phyloP scores from a whole-genome alignment of 2,888 invertebrate genomes.

The Dasypogon diadema region DNA sequence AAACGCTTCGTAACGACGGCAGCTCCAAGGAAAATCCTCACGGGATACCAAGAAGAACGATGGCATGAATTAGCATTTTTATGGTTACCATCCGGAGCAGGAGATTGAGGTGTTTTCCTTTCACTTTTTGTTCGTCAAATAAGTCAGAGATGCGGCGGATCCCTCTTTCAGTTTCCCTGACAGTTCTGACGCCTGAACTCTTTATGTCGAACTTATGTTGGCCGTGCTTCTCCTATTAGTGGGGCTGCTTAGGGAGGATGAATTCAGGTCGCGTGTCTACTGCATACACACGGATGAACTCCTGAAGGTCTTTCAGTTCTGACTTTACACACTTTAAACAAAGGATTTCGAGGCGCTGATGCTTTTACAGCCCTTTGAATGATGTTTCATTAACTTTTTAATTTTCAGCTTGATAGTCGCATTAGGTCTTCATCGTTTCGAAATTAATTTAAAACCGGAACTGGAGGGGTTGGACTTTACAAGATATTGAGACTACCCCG shows the following conservation, averaged over 20 bases:
- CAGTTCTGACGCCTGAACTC: neutral
- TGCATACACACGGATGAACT: neutral
- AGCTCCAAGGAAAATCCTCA: neutral
- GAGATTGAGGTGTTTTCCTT: neutral
- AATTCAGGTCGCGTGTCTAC: neutral
- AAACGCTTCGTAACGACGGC: neutral
- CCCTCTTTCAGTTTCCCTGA: neutral
- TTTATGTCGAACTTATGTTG: neutral
- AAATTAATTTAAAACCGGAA: neutral
- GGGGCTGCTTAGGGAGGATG: neutral
- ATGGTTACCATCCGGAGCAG: slow-evolving; percentile 12
- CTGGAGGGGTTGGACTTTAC: too few relatives aligned
- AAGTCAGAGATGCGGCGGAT: neutral
- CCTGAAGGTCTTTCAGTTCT: neutral
- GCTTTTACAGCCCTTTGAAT: neutral
- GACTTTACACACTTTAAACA: neutral
- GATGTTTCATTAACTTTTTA: neutral
- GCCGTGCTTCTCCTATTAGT: neutral
- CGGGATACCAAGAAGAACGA: neutral
- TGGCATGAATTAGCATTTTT: slow-evolving; percentile 26
- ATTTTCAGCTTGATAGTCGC: neutral
- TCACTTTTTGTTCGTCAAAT: neutral
- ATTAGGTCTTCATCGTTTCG: neutral
- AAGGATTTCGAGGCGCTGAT: neutral
- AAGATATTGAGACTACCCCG: too few relatives aligned